phyloP scores from a whole-genome alignment of 2,888 invertebrate genomes.

The Sphaerophoria taeniata region DNA sequence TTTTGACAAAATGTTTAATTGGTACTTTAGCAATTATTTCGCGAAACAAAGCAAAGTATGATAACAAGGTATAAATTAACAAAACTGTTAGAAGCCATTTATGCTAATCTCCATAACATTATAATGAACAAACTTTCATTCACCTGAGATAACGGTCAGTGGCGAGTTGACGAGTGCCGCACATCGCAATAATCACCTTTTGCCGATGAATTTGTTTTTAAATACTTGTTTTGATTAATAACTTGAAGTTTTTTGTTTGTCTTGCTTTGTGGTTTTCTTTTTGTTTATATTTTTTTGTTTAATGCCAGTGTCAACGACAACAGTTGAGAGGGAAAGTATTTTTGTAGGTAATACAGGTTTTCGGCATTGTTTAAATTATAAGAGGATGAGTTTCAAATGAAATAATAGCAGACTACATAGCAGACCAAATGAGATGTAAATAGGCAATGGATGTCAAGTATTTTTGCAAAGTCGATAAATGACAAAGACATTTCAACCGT shows the following conservation, averaged over 20 bases:
- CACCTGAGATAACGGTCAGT: conserved; percentile 19
- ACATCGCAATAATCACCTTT: conserved; percentile 20
- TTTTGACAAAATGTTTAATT: no score
- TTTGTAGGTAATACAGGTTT: neutral
- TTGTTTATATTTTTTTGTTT: neutral
- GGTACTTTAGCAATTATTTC: no score
- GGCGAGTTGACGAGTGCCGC: conserved; percentile 25
- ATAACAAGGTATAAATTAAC: no score
- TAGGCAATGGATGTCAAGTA: no score
- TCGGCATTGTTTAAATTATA: neutral
- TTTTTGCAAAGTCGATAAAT: no score
- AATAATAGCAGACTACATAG: no score
- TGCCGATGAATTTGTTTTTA: conserved; percentile 33
- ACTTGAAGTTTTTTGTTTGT: neutral
- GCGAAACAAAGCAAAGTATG: no score
- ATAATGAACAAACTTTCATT: conserved; percentile 42
- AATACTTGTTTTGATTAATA: conserved; percentile 18
- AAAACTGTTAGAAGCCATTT: no score
- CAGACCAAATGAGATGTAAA: no score
- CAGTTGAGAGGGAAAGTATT: conserved; percentile 21
- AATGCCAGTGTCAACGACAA: neutral
- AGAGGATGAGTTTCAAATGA: no score
- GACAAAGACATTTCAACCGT: no score
- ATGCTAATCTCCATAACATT: conserved; percentile 5
- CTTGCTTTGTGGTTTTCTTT: neutral